Evolutionary conservation across 2,888 invertebrate genomes (phyloP).

Genomic region (Oligia fasciuncula): DNA sequence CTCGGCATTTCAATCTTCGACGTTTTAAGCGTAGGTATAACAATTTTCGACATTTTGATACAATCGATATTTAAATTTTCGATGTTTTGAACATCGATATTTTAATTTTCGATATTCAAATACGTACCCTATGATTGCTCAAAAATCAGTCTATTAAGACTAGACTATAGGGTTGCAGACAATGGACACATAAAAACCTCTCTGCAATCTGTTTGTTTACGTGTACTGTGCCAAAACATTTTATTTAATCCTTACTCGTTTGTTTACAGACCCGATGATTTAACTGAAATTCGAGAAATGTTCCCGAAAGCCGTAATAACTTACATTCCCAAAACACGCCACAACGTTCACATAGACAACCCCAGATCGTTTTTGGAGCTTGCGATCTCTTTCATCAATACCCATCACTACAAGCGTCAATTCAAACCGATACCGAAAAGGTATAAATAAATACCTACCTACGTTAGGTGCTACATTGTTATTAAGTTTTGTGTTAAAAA

Average conservation of each 20-base stretch:
- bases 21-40: too few relatives aligned
- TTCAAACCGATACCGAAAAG: conserved; percentile 10
- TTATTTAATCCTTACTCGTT: conserved; percentile 6
- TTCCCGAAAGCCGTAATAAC: conserved; percentile 81
- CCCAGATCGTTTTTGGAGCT: conserved; percentile 84
- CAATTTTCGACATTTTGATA: too few relatives aligned
- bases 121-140: not conserved
- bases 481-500: conserved; percentile 2
- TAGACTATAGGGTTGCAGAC: not conserved
- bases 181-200: not conserved
- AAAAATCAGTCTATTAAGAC: not conserved
- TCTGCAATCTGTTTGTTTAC: not conserved
- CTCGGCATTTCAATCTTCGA: too few relatives aligned
- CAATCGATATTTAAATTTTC: too few relatives aligned
- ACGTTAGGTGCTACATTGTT: not conserved
- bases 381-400: conserved; percentile 80
- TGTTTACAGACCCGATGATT: conserved; percentile 87
- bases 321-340: conserved; percentile 78
- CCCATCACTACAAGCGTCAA: conserved; percentile 48
- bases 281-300: conserved; percentile 89
- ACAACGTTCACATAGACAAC: conserved; percentile 79
- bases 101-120: too few relatives aligned
- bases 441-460: not conserved
- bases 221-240: not conserved
- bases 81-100: too few relatives aligned